Evolutionary conservation across 2,113 vertebrate species (phyloP).

Genomic region (Craseonycteris thonglongyai): DNA sequence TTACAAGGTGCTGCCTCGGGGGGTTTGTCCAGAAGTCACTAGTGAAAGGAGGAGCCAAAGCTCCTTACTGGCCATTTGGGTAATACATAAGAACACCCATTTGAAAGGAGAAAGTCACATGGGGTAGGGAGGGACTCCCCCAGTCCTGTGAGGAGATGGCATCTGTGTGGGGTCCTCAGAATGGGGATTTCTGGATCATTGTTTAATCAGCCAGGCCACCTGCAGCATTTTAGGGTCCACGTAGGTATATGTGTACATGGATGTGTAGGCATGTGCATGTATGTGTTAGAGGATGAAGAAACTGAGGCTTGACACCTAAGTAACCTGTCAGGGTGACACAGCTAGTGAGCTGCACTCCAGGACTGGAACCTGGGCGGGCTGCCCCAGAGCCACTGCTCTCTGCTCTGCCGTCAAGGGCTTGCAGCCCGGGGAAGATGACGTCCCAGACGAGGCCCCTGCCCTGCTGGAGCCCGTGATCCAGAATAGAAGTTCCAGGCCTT

Average conservation of each 20-base stretch:
- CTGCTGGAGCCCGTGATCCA: rapidly evolving
- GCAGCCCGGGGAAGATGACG: background rate
- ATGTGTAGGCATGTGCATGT: background rate
- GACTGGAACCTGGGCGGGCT: background rate
- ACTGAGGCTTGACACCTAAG: background rate
- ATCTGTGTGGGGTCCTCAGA: background rate
- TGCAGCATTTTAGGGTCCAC: background rate
- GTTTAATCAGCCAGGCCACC: background rate
- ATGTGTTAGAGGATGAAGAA: background rate
- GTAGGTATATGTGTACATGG: background rate
- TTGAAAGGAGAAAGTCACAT: background rate
- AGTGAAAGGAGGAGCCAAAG: background rate
- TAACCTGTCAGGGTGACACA: background rate
- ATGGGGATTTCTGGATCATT: background rate
- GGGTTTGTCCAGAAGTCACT: background rate
- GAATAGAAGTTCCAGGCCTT: background rate
- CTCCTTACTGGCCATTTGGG: background rate
- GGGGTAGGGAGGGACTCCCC: background rate
- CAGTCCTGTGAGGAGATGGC: background rate
- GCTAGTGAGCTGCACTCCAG: background rate
- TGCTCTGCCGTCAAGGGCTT: background rate
- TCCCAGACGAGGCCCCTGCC: background rate
- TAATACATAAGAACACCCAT: background rate
- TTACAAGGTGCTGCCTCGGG: background rate
- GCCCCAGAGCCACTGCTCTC: background rate